Base-by-base conservation (phyloP, 2,888 invertebrate genomes). In the Ormyrus labotus region DNA sequence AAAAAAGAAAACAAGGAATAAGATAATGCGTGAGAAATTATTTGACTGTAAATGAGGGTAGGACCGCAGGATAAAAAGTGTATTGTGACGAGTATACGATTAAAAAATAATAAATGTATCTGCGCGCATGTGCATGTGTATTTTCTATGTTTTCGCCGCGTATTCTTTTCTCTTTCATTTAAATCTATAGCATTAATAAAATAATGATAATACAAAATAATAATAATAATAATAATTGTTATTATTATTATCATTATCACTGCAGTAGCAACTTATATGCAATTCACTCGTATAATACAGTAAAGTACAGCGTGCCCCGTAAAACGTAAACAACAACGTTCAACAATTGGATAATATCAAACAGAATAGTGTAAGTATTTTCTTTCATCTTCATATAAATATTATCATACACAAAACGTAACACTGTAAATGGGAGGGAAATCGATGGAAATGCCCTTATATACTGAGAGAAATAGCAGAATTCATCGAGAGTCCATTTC, bases 331-430 rank as follows among this genome's bases (percentile, higher is more conserved):
- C 89, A 89, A 90, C 88, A 90, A 90, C 85, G 88, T 86, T 90
- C 86, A 90, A 89, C 90, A 90, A 89, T 89, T 85, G 85, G 88
- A 90, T 90, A 89, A 90, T 90, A 90, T 90, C 87, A 89, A 90
- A 90, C 89, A 89, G 88, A 90, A 90, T 89, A 89, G 79, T 83
- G 82, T 84, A 83, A 81, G 82, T 83, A 85, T 87, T 82, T 80
- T 57, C 67, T 69, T 65, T 71, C 48, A 48, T 81, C 83, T 83
- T 84, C 83, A 84, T 87, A 89, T 87, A 88, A 87, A 87, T 88
- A 87, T 87, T 88, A 87, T 88, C 83, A 88, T 83, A 82, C 89
- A 90, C 81, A 89, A 89, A 90, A 90, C 89, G 87, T 90, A 90
- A 90, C 86, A 86, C 87, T 86, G 84, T 83, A 67, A 80, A 81